phyloP scores from a whole-genome alignment of 2,797 vertebrate species.

The Helicolenus hilgendorfi region DNA sequence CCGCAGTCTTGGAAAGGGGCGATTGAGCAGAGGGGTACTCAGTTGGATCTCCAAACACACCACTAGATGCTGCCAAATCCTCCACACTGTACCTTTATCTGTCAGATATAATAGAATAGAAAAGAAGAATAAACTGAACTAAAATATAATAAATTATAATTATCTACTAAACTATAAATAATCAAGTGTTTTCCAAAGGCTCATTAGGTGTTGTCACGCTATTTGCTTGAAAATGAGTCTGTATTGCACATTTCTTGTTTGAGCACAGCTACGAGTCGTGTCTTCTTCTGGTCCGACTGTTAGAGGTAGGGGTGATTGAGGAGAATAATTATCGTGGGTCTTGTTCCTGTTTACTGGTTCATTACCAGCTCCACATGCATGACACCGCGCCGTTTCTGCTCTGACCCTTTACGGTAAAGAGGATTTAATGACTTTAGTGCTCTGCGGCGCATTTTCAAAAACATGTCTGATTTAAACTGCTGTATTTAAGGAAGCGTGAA shows the following conservation, averaged over 20 bases:
- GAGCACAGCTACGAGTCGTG: background rate
- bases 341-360: constrained; percentile 48
- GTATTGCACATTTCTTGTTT: background rate
- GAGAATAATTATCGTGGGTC: constrained; percentile 53
- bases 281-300: constrained; percentile 29
- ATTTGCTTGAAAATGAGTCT: background rate
- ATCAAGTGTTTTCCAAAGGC: background rate
- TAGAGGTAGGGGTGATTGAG: constrained; percentile 47
- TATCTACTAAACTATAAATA: background rate
- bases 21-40: too few relatives aligned
- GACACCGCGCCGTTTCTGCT: constrained; percentile 9
- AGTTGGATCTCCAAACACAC: too few relatives aligned
- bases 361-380: constrained; percentile 45
- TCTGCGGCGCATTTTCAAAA: background rate
- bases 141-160: background rate
- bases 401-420: constrained; percentile 16
- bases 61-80: too few relatives aligned
- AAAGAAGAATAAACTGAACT: background rate
- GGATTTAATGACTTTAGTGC: constrained; percentile 12
- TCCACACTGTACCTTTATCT: too few relatives aligned
- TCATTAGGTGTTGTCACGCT: background rate
- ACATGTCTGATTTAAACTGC: background rate
- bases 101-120: too few relatives aligned
- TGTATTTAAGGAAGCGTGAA: background rate
- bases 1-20: too few relatives aligned